Evolutionary conservation across 1,140 invertebrate genomes (phyloP).

Genomic region (Tigriopus japonicus): DNA sequence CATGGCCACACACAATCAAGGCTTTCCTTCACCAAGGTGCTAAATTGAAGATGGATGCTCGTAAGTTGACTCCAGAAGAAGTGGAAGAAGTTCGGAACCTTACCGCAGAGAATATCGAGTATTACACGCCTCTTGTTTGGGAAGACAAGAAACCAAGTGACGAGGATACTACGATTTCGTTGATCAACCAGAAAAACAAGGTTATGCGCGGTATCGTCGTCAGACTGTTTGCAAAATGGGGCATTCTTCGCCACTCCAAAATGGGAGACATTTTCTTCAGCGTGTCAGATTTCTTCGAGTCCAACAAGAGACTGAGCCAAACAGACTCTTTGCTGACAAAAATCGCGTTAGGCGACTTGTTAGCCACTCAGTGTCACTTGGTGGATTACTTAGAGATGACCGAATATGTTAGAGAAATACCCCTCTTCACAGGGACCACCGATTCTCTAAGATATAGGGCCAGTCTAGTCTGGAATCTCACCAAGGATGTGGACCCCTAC

Average conservation of each 20-base stretch:
- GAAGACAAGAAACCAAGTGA: background rate
- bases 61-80: background rate
- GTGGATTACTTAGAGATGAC: background rate
- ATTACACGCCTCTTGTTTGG: background rate
- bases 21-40: slow-evolving; percentile 1
- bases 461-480: background rate
- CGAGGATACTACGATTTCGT: background rate
- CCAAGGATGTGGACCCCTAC: background rate
- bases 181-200: background rate
- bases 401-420: background rate
- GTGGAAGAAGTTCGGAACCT: background rate
- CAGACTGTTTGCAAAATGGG: slow-evolving; percentile 1
- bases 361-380: background rate
- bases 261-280: background rate
- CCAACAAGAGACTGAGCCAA: background rate
- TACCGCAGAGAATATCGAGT: background rate
- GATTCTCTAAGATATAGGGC: background rate
- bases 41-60: slow-evolving; percentile 1
- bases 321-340: background rate
- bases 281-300: background rate
- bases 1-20: slow-evolving; percentile 5
- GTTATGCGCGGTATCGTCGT: background rate
- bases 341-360: background rate
- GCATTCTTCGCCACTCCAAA: background rate
- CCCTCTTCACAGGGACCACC: background rate